Percentiles rank a stretch among this genome's conserved stretches.
Conservation (phyloP, 2,888 invertebrate species). For the Sinodicranocentrus sp. region DNA sequence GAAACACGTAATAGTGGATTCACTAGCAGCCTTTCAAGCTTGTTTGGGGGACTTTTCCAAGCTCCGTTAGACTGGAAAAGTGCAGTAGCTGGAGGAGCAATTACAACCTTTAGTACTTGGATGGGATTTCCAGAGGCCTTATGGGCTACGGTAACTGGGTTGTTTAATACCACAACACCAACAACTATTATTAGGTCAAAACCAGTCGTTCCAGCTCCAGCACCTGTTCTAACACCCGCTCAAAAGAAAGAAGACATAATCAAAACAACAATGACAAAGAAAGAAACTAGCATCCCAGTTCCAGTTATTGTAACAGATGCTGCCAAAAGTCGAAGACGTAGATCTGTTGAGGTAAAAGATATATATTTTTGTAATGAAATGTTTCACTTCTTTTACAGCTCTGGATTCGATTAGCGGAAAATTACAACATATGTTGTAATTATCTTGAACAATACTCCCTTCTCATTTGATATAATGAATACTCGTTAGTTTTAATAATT, state of each 20-base stretch:
- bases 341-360: background rate
- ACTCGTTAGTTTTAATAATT: too few species aligned
- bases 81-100: background rate
- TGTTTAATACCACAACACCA: too few species aligned
- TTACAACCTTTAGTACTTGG: background rate
- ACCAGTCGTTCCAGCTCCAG: too few species aligned
- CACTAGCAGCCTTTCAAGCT: background rate
- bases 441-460: too few species aligned
- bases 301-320: background rate
- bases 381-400: background rate
- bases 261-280: too few species aligned
- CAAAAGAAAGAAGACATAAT: background rate
- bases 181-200: too few species aligned
- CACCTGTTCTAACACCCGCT: background rate
- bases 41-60: background rate
- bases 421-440: too few species aligned
- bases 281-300: too few species aligned
- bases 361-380: background rate
- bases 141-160: too few species aligned
- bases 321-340: background rate
- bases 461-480: too few species aligned
- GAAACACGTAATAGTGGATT: background rate
- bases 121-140: background rate
- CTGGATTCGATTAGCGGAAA: too few species aligned
- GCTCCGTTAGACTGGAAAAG: constrained; percentile 17